Evolutionary conservation across 2,113 vertebrate genomes (phyloP).

Genomic region (Antechinus stuartii): DNA sequence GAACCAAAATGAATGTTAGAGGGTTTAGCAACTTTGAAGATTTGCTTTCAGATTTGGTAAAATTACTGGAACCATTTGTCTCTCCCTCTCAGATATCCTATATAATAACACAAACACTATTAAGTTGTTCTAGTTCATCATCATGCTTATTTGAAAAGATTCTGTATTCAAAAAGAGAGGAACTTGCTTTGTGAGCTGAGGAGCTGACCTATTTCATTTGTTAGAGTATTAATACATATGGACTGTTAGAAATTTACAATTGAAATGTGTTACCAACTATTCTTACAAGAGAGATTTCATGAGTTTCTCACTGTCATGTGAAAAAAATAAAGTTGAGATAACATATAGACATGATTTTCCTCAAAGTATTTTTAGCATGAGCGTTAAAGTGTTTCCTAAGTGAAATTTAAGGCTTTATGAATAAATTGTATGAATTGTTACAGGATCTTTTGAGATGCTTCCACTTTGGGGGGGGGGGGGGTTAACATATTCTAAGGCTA

Average conservation of each 20-base stretch:
- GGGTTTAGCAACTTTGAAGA: background rate
- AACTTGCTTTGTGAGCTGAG: background rate
- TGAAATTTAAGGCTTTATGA: background rate
- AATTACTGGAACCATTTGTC: no score
- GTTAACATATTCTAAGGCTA: background rate
- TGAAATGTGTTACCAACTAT: background rate
- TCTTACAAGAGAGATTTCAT: background rate
- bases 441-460: background rate
- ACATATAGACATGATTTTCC: background rate
- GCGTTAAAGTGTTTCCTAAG: background rate
- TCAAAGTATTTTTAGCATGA: background rate
- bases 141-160: background rate
- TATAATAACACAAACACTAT: background rate
- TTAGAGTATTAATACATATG: no score
- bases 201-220: background rate
- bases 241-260: background rate
- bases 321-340: background rate
- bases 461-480: background rate
- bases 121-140: background rate
- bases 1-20: background rate
- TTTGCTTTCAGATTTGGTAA: background rate
- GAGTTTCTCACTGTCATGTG: background rate
- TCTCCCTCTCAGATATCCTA: background rate
- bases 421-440: background rate
- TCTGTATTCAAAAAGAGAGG: background rate